Base-by-base conservation (phyloP, 2,797 vertebrate species). In the Iguana delicatissima region DNA sequence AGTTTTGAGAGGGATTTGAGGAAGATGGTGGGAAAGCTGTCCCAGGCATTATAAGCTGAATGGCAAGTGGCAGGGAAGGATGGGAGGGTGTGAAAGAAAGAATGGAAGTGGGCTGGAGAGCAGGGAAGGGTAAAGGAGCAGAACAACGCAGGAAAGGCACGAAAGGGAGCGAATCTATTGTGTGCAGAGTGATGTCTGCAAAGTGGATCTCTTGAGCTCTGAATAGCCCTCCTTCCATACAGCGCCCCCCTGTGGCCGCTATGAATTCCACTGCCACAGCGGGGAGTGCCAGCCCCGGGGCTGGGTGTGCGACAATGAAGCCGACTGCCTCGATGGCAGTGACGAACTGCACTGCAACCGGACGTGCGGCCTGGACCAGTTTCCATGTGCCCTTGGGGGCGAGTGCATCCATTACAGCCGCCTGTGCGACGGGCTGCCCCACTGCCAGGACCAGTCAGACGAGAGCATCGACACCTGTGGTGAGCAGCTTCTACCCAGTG, bases 251-350 rank as follows among this genome's bases (percentile, higher is more conserved):
- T 99, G 98, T 26, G 96, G 98, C 83, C 96, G 94, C 2, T 95
- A 95, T 0, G 98, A 98, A 92, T 98, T 98, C 20, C 89, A 57
- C 26, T 99, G 98, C 72, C 89, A 91, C 26, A 97, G 96, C 0
- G 97, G 98, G 0, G 98, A 98, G 95, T 98, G 99, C 85, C 94
- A 97, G 6, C 98, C 98, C 0, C 96, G 95, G 86, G 98, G 97
- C 4, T 99, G 99, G 99, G 97, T 93, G 4, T 99, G 98, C 8
- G 98, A 99, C 2, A 94, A 97, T 0, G 98, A 99, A 93, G 98
- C 98, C 0, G 98, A 99, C 96, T 99, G 98, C 90, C 22, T 92
- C 9, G 98, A 99, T 0, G 97, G 96, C 3, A 98, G 98, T 2
- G 98, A 99, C 10, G 98, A 99, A 94, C 93, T 92, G 35, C 93